These are phyloP conservation scores for Trididemnum miniatum DNA, from an alignment of 23 tunicate species.

Conservation along the genomic window DNA sequence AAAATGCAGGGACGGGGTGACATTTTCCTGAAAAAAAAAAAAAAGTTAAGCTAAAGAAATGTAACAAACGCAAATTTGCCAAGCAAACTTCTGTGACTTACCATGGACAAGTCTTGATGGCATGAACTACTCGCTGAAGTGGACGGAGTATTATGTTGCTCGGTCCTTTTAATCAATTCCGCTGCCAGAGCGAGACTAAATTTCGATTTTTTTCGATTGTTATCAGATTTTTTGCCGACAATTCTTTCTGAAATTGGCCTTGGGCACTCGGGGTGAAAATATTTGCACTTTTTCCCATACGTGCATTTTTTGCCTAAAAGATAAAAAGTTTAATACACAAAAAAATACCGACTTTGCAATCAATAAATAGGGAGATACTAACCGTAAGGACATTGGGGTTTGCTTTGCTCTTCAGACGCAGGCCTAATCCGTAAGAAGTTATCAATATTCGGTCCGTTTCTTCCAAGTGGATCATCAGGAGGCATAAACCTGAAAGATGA, in stretches of 20 bases:
- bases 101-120: background rate
- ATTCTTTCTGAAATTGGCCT: conserved; percentile 58
- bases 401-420: conserved; percentile 70
- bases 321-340: no score
- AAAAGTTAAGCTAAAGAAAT: no score
- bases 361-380: no score
- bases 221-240: conserved; percentile 41
- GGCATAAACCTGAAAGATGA: conserved; percentile 79
- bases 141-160: background rate
- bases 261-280: conserved; percentile 87
- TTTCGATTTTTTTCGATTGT: conserved; percentile 25
- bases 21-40: background rate
- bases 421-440: conserved; percentile 79
- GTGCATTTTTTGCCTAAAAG: conserved; percentile 78
- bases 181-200: conserved; percentile 37
- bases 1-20: background rate
- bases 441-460: conserved; percentile 85
- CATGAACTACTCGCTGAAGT: background rate
- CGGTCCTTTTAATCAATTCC: conserved; percentile 14
- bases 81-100: background rate
- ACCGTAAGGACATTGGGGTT: conserved; percentile 92
- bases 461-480: conserved; percentile 92
- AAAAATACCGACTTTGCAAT: no score
- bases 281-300: conserved; percentile 90
- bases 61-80: no score